These are phyloP conservation scores for Tigriopus californicus DNA, from an alignment of 2,888 invertebrate genomes.

Conservation along the genomic window DNA sequence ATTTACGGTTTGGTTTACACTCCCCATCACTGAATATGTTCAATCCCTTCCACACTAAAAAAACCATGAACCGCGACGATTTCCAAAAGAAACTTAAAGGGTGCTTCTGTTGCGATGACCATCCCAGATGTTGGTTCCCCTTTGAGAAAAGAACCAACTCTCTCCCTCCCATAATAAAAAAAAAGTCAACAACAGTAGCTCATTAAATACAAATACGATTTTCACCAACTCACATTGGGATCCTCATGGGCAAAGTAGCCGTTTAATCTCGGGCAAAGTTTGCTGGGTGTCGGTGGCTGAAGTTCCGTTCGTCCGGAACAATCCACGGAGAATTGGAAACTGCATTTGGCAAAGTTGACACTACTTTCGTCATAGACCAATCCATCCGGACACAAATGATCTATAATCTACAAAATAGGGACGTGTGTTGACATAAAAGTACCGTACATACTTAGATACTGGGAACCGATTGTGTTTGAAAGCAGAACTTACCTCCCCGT, in stretches of 20 bases:
- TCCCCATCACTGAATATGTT: too few relatives aligned
- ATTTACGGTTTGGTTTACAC: too few relatives aligned
- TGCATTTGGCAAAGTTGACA: constrained; percentile 14
- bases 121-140: too few relatives aligned
- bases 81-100: too few relatives aligned
- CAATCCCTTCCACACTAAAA: too few relatives aligned
- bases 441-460: background rate
- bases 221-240: constrained; percentile 46
- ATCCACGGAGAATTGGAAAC: constrained; percentile 10
- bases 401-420: constrained; percentile 23
- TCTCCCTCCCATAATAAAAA: too few relatives aligned
- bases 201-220: too few relatives aligned
- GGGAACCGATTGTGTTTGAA: background rate
- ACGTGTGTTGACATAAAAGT: background rate
- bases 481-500: constrained; percentile 41
- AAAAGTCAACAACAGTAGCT: too few relatives aligned
- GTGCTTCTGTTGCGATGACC: too few relatives aligned
- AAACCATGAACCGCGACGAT: too few relatives aligned
- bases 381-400: constrained; percentile 69
- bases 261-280: constrained; percentile 58
- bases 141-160: too few relatives aligned
- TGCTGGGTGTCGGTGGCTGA: constrained; percentile 47
- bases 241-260: constrained; percentile 74
- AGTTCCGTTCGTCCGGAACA: constrained; percentile 8
- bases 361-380: constrained; percentile 50